A percentile compares a stretch with the other conserved stretches of the same genome.
Conservation (phyloP, 2,888 invertebrate genomes). For the Oligia fasciuncula region DNA sequence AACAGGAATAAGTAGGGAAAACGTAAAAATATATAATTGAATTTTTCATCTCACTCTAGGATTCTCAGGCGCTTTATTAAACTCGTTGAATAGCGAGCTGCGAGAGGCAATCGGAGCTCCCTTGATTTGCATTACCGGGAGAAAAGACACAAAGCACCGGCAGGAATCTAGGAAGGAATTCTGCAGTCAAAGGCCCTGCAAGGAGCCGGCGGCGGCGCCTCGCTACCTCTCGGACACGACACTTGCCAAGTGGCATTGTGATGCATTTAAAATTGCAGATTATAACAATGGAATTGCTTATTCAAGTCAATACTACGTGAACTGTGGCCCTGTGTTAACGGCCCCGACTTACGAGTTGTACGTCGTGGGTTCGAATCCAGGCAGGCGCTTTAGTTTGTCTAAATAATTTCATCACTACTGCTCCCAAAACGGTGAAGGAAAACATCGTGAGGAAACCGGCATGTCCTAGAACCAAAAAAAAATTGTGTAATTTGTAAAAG, state of each 20-base stretch:
- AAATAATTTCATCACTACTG: too few relatives aligned
- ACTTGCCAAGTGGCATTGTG: slow-evolving; percentile 32
- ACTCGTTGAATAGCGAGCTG: slow-evolving; percentile 76
- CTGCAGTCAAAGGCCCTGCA: slow-evolving; percentile 72
- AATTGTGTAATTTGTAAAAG: not conserved
- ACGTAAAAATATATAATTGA: slow-evolving; percentile 83
- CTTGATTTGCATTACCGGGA: slow-evolving; percentile 81
- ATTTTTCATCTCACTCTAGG: slow-evolving; percentile 81
- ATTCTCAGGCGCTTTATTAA: slow-evolving; percentile 80
- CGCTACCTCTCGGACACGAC: slow-evolving; percentile 49
- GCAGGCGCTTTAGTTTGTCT: too few relatives aligned
- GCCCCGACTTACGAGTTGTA: too few relatives aligned
- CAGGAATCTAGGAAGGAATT: slow-evolving; percentile 72
- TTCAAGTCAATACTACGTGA: not conserved
- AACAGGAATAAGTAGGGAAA: slow-evolving; percentile 73
- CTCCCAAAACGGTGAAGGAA: too few relatives aligned
- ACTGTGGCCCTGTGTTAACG: too few relatives aligned
- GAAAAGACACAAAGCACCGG: slow-evolving; percentile 75
- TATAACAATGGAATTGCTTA: slow-evolving; percentile 3
- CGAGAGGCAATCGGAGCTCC: slow-evolving; percentile 78
- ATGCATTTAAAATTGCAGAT: slow-evolving; percentile 46
- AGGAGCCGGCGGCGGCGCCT: slow-evolving; percentile 37
- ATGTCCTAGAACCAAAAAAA: too few relatives aligned
- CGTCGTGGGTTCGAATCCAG: too few relatives aligned
- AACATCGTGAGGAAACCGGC: too few relatives aligned